Conservation (phyloP, 2,888 invertebrate genomes). For the Bombyx huttoni region DNA sequence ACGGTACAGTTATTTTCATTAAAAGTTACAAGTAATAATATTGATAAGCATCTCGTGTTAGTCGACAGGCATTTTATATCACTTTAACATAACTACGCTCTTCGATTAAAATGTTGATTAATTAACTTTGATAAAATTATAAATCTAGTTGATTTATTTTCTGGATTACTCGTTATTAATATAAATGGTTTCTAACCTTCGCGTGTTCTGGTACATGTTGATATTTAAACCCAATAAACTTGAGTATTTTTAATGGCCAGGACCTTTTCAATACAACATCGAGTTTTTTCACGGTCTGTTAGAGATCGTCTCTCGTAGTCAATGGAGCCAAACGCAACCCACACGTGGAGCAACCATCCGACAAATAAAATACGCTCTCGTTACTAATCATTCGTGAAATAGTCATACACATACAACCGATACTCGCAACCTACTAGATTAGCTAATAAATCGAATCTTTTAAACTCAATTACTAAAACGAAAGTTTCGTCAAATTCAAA, state of each 20-base stretch:
- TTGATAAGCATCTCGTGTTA: not conserved
- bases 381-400: slow-evolving; percentile 47
- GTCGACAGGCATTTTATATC: not conserved
- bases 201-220: slow-evolving; percentile 6
- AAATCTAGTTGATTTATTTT: not conserved
- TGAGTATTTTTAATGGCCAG: not conserved
- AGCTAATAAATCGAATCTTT: slow-evolving; percentile 14
- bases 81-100: slow-evolving; percentile 6
- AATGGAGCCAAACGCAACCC: slow-evolving; percentile 39
- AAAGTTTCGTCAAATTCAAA: slow-evolving; percentile 14
- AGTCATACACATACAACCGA: slow-evolving; percentile 16
- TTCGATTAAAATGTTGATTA: slow-evolving; percentile 17
- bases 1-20: not conserved
- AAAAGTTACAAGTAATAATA: not conserved
- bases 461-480: slow-evolving; percentile 27
- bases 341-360: slow-evolving; percentile 38
- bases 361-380: slow-evolving; percentile 41
- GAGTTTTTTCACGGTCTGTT: slow-evolving; percentile 31
- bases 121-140: slow-evolving; percentile 4
- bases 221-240: not conserved
- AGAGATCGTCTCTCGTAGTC: slow-evolving; percentile 28
- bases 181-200: not conserved
- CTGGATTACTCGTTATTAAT: slow-evolving; percentile 5
- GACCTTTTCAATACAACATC: slow-evolving; percentile 6
- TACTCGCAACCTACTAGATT: slow-evolving; percentile 1